Base-by-base conservation (phyloP, 2,113 vertebrate genomes). In the Cochlearius cochlearius region DNA sequence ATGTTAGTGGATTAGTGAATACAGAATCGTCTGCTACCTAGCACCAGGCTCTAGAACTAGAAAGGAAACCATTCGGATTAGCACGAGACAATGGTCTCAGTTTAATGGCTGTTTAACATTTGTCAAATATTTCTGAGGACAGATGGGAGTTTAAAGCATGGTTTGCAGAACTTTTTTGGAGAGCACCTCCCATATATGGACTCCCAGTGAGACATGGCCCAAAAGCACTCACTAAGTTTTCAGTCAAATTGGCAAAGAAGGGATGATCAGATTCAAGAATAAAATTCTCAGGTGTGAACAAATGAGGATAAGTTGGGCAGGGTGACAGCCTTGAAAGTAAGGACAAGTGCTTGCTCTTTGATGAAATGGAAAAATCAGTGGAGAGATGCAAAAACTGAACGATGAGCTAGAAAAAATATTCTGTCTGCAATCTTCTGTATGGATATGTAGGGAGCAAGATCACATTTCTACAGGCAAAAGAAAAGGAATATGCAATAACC, bases 161-260 rank as follows among this genome's bases (percentile, higher is more conserved):
- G 5, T n/a, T 75, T 89, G 38, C 26, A 76, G 39, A 53, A 68
- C 15, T 5, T 58, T 58, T 59, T 66, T 55, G 34, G 30, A 58
- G 26, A 73, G 8, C 0, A 0, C 3, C 12, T 64, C 11, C 15
- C 34, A 52, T 7, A 4, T n/a, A 26, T 13, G 9, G 34, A 32
- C 23, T n/a, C 32, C 27, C 43, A 39, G 7, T 19, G 30, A 84
- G 27, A 73, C 39, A 77, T n/a, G 62, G 26, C 13, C 47, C 45
- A 27, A 56, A 73, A n/a, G 5, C 13, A 9, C 15, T 67, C 32
- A 34, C 0, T 14, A 62, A 32, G 7, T 38, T 93, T 71, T 75
- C 16, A 43, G 17, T 52, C 39, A 45, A 67, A 59, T 3, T 74
- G 60, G 29, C 4, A 52, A 64, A 82, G 27, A 47, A 75, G 9